Conservation (phyloP, 2,797 vertebrate genomes). For the Pipistrellus nathusii region DNA sequence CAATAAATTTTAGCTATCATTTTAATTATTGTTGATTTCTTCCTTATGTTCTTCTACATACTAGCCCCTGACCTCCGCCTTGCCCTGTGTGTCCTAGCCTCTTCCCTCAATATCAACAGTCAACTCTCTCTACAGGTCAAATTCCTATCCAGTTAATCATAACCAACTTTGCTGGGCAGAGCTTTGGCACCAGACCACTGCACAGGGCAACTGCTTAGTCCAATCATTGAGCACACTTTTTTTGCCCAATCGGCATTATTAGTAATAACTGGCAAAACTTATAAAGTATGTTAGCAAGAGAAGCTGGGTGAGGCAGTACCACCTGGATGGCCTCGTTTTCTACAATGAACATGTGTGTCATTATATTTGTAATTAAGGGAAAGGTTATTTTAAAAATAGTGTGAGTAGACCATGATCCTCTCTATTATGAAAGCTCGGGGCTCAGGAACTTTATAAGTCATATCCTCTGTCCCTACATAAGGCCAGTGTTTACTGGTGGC, state of each 20-base stretch:
- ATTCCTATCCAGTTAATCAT: conserved; percentile 64
- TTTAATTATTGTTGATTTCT: not conserved
- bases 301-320: not conserved
- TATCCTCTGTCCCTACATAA: not conserved
- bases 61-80: not conserved
- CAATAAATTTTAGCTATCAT: not conserved
- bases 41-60: not conserved
- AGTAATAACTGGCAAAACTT: conserved; percentile 11
- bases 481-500: not conserved
- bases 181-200: not conserved
- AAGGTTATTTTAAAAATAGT: conserved; percentile 65
- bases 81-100: not conserved
- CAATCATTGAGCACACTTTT: not conserved
- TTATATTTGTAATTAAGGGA: conserved; percentile 6
- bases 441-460: not conserved
- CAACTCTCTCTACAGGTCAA: conserved; percentile 15
- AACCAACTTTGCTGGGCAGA: conserved; percentile 9
- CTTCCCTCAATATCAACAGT: not conserved
- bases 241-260: not conserved
- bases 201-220: not conserved
- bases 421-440: not conserved
- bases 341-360: not conserved
- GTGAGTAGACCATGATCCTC: not conserved
- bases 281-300: not conserved
- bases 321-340: not conserved